These are phyloP conservation scores for Thymelicus sylvestris DNA, from an alignment of 2,888 invertebrate species.

Conservation along the genomic window DNA sequence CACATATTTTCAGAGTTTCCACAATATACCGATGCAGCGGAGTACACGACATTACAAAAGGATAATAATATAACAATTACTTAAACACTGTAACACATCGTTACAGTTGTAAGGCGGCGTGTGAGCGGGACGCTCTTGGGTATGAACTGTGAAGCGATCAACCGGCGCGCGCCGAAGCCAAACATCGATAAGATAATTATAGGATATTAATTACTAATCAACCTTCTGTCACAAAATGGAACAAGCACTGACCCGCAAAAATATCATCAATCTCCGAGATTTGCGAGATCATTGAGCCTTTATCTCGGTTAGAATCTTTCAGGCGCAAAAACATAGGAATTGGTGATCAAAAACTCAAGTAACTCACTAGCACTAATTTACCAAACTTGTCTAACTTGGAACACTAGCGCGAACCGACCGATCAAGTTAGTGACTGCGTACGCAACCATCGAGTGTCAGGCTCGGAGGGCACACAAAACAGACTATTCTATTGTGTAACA, in stretches of 20 bases:
- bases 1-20: constrained; percentile 45
- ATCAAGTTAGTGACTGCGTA: constrained; percentile 66
- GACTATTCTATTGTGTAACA: constrained; percentile 72
- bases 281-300: constrained; percentile 66
- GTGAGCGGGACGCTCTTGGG: constrained; percentile 58
- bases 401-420: constrained; percentile 66
- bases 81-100: constrained; percentile 32
- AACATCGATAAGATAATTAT: constrained; percentile 60
- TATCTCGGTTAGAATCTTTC: constrained; percentile 39
- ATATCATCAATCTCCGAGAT: constrained; percentile 58
- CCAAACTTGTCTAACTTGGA: constrained; percentile 36
- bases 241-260: constrained; percentile 63
- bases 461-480: constrained; percentile 70
- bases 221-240: constrained; percentile 29
- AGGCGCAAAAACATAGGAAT: neutral
- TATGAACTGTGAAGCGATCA: constrained; percentile 56
- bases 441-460: constrained; percentile 58
- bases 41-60: constrained; percentile 53
- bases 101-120: constrained; percentile 50
- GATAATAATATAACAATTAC: constrained; percentile 53
- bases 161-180: constrained; percentile 53
- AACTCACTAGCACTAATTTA: constrained; percentile 12
- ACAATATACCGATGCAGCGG: constrained; percentile 42
- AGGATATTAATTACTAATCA: constrained; percentile 29
- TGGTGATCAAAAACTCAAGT: constrained; percentile 23